These are phyloP conservation scores for Drosophila borborema DNA, from an alignment of 2,888 invertebrate genomes.

Conservation along the genomic window DNA sequence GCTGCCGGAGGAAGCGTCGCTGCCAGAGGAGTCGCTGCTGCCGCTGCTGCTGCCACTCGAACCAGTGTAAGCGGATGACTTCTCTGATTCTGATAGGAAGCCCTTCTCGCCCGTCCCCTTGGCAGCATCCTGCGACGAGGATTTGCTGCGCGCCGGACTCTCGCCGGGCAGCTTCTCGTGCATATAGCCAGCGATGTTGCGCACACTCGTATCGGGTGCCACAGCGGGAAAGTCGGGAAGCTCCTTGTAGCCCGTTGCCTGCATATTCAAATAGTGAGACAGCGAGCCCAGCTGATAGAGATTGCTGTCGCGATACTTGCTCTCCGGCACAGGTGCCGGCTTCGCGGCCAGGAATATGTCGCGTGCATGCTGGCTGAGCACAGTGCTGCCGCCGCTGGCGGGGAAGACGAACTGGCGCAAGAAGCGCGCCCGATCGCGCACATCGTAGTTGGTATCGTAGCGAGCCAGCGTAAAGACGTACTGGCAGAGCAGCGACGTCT, in stretches of 20 bases:
- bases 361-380: constrained; percentile 89
- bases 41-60: constrained; percentile 65
- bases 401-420: constrained; percentile 92
- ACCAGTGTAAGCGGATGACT: constrained; percentile 82
- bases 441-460: constrained; percentile 99
- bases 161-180: constrained; percentile 81
- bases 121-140: constrained; percentile 19
- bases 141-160: constrained; percentile 50
- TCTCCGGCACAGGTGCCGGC: constrained; percentile 96
- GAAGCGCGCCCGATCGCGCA: constrained; percentile 96
- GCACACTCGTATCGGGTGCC: constrained; percentile 90
- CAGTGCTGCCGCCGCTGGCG: constrained; percentile 85
- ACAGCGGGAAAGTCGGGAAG: constrained; percentile 93
- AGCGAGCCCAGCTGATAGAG: constrained; percentile 97
- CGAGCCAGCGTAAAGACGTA: constrained; percentile 97
- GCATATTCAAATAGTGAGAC: constrained; percentile 95
- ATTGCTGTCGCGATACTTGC: constrained; percentile 93
- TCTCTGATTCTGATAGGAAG: constrained; percentile 87
- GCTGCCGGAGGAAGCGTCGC: constrained; percentile 48
- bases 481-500: constrained; percentile 94
- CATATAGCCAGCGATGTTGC: constrained; percentile 88
- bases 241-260: constrained; percentile 94
- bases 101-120: constrained; percentile 86
- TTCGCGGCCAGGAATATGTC: constrained; percentile 96
- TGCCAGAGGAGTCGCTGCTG: constrained; percentile 48